Evolutionary conservation across 2,797 vertebrate genomes (phyloP).

Genomic region (Hafferia zeledoni): DNA sequence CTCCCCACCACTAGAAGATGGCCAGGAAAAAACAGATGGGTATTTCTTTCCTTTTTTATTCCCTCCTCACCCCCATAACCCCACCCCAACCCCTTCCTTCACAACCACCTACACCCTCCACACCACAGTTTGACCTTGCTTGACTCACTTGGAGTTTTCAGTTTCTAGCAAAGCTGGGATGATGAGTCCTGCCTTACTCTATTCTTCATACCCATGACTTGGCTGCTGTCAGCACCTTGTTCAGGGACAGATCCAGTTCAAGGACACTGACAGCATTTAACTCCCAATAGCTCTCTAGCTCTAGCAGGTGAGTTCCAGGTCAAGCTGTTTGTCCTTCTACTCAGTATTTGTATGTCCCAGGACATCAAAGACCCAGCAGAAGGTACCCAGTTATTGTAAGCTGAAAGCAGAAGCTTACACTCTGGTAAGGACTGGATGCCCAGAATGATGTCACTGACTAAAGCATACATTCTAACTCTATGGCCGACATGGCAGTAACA

Average conservation of each 20-base stretch:
- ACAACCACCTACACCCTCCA: background rate
- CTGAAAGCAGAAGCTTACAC: background rate
- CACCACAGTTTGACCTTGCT: background rate
- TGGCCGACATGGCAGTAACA: fast-evolving
- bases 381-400: background rate
- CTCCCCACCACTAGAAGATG: background rate
- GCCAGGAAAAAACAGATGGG: background rate
- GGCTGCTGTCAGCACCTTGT: background rate
- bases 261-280: background rate
- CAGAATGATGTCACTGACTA: background rate
- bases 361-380: background rate
- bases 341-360: fast-evolving
- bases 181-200: background rate
- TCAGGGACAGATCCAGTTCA: background rate
- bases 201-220: background rate
- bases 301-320: background rate
- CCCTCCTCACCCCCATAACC: fast-evolving
- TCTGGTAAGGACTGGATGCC: background rate
- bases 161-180: background rate
- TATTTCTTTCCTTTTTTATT: background rate
- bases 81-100: background rate
- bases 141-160: background rate
- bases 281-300: background rate
- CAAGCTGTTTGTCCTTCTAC: background rate
- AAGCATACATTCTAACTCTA: fast-evolving